phyloP scores from a whole-genome alignment of 2,797 vertebrate genomes.

The Sebastes matsubarae region DNA sequence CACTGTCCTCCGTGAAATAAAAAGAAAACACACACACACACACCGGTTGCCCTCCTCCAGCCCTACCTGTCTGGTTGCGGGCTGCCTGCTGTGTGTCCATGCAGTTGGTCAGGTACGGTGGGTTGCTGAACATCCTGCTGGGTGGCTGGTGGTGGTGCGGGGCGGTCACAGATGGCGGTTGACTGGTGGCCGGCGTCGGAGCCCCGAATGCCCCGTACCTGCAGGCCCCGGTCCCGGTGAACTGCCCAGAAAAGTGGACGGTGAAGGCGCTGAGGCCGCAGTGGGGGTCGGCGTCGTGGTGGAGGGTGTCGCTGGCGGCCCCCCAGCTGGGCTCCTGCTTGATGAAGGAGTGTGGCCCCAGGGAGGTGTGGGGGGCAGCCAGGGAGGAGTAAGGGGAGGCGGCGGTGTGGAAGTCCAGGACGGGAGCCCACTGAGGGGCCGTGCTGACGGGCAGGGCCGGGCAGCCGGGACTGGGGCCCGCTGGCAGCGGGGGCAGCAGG shows the following conservation, averaged over 20 bases:
- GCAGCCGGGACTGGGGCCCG: slow-evolving; percentile 84
- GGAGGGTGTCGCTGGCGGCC: slow-evolving; percentile 86
- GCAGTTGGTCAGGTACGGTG: slow-evolving; percentile 94
- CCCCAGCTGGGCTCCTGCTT: slow-evolving; percentile 98
- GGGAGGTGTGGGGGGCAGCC: slow-evolving; percentile 87
- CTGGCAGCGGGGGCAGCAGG: slow-evolving; percentile 87
- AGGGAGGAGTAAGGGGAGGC: slow-evolving; percentile 91
- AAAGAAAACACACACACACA: neutral
- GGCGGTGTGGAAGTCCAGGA: slow-evolving; percentile 89
- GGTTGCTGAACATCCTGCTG: slow-evolving; percentile 93
- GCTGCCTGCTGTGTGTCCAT: slow-evolving; percentile 90
- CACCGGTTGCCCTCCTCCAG: neutral
- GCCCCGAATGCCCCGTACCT: slow-evolving; percentile 93
- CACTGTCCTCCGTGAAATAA: neutral
- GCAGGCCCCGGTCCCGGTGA: slow-evolving; percentile 95
- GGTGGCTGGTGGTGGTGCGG: slow-evolving; percentile 90
- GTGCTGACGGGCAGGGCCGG: slow-evolving; percentile 89
- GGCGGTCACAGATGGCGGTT: slow-evolving; percentile 89
- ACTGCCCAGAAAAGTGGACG: slow-evolving; percentile 98
- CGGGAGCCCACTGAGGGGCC: slow-evolving; percentile 93
- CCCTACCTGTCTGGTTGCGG: slow-evolving; percentile 89
- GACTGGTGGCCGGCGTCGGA: slow-evolving; percentile 61
- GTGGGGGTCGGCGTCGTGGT: slow-evolving; percentile 85
- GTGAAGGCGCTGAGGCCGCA: slow-evolving; percentile 96
- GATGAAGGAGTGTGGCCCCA: slow-evolving; percentile 93